Conservation (phyloP, 2,113 vertebrate species). For the Formicarius rufipectus region DNA sequence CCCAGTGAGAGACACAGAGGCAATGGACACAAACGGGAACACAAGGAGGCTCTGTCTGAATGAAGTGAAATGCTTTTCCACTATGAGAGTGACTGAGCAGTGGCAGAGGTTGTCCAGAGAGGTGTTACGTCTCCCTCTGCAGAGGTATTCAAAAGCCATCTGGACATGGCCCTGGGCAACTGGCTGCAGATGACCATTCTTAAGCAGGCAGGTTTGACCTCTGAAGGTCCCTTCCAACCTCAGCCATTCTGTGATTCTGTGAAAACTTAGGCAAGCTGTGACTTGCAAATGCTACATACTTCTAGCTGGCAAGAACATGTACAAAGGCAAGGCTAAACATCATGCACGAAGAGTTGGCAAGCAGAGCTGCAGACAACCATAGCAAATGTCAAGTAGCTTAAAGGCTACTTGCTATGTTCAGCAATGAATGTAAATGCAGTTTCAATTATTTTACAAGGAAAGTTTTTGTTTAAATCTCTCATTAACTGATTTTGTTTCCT, state of each 20-base stretch:
- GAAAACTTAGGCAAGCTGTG: not conserved
- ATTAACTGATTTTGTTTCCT: not conserved
- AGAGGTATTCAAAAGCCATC: not conserved
- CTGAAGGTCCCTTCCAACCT: not conserved
- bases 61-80: not conserved
- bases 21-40: not conserved
- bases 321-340: not conserved
- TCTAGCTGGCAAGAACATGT: not conserved
- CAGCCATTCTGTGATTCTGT: not conserved
- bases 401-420: not conserved
- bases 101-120: not conserved
- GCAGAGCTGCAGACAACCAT: not conserved
- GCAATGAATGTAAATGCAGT: not conserved
- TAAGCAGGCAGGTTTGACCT: not conserved
- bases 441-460: not conserved
- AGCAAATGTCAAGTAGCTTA: not conserved
- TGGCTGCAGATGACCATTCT: not conserved
- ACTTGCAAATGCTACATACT: not conserved
- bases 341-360: not conserved
- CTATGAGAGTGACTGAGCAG: not conserved
- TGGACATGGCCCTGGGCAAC: not conserved
- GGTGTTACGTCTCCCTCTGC: not conserved
- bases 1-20: not conserved
- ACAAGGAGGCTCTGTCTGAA: not conserved
- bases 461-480: not conserved